Conservation (phyloP, 2,113 vertebrate genomes). For the Ia io region DNA sequence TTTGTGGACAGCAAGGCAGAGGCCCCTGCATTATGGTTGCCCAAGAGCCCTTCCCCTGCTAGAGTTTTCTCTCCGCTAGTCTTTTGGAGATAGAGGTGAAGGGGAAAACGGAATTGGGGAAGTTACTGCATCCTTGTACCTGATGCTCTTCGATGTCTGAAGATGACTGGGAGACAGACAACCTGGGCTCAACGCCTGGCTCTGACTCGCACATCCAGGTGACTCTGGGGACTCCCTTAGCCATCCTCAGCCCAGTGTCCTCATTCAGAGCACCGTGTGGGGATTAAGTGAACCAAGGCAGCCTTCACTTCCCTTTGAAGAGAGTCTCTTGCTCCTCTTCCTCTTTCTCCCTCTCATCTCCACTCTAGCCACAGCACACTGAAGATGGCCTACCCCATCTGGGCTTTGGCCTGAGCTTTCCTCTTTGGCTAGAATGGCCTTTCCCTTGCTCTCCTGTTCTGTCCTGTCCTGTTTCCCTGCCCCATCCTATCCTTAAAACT, state of each 20-base stretch:
- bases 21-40: neutral
- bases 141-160: neutral
- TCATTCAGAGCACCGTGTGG: neutral
- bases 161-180: neutral
- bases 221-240: neutral
- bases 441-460: neutral
- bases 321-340: neutral
- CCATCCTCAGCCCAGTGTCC: neutral
- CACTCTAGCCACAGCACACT: neutral
- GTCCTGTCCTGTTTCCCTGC: neutral
- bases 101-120: neutral
- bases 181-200: neutral
- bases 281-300: neutral
- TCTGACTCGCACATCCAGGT: neutral
- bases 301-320: neutral
- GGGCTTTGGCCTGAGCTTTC: neutral
- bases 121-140: neutral
- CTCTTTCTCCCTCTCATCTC: neutral
- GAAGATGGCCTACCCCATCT: accelerated
- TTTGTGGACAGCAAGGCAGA: neutral
- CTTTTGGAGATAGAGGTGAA: neutral
- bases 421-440: neutral
- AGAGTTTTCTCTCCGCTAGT: neutral
- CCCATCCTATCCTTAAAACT: neutral
- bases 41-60: neutral